Evolutionary conservation across 2,888 invertebrate genomes (phyloP).

Genomic region (Gandaritis pyraliata): DNA sequence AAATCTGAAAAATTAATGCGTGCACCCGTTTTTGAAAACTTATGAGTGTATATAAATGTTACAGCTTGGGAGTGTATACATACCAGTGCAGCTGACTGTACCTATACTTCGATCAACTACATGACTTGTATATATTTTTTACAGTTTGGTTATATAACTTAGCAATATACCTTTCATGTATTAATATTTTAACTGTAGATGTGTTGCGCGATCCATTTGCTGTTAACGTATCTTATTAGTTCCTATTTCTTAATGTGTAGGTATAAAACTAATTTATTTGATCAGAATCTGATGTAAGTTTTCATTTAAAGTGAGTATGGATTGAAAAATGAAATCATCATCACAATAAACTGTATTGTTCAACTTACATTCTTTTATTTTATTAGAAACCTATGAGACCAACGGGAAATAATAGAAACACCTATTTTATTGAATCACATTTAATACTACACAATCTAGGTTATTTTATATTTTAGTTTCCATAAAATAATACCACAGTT

Average conservation of each 20-base stretch:
- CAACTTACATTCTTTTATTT: constrained; percentile 7
- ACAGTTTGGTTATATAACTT: too few relatives aligned
- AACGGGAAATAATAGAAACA: not conserved
- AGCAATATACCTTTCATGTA: not conserved
- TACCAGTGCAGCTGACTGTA: too few relatives aligned
- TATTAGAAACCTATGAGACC: not conserved
- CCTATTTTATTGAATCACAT: constrained; percentile 7
- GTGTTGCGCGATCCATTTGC: constrained; percentile 3
- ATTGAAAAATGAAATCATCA: not conserved
- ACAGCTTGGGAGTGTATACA: too few relatives aligned
- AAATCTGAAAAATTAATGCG: too few relatives aligned
- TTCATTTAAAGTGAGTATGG: not conserved
- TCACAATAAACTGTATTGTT: constrained; percentile 17
- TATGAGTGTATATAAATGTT: too few relatives aligned
- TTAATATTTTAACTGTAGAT: constrained; percentile 1
- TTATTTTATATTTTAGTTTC: constrained; percentile 1
- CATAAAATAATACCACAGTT: constrained; percentile 1
- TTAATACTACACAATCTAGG: constrained; percentile 4
- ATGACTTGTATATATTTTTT: too few relatives aligned
- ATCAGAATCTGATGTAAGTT: constrained; percentile 6
- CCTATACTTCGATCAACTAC: too few relatives aligned
- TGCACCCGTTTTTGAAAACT: too few relatives aligned
- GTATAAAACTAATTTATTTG: constrained; percentile 5
- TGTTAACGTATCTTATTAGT: constrained; percentile 5
- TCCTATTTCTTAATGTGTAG: constrained; percentile 12